Base-by-base conservation (phyloP, 1,140 invertebrate species). In the Tetramorium simillimum region DNA sequence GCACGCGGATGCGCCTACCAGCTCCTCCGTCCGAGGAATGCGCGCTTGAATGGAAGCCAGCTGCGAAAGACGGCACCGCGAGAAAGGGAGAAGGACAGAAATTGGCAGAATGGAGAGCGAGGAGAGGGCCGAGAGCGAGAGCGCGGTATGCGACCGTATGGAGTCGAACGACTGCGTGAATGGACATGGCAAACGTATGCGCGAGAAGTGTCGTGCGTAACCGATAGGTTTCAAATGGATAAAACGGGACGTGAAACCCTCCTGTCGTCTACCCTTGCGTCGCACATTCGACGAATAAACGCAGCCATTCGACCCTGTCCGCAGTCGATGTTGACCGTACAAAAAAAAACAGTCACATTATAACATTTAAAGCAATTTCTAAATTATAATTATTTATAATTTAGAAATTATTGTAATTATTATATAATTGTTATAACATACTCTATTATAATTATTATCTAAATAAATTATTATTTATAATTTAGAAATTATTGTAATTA, bases 1-100 rank as follows among this genome's bases (percentile, higher is more conserved):
- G 88, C 85, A 90, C 76, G 86, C 89, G 89, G 88, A 90, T 90
- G 88, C 88, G 70, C 81, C 76, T 90, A 88, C 85, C 72, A 88
- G 62, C 63, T 37, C 40, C 40, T 67, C 65, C 3, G 85, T 89
- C 37, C 58, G 65, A 75, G 75, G 89, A 89, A 89, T 89, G 87
- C 70, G 60, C 60, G 58, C 80, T 86, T 90, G 90, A 91, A 91
- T 91, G 90, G 90, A 89, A 91, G 78, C 60, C 84, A 10, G 60
- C 12, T 63, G 16, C 56, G 24, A 58, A 69, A 51, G 10, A 14
- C 18, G 33, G 12, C 51, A 12, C 51, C 12, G 10, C 37, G 70
- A 16, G 33, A 72, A 21, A 51, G 21, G 56, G n/a, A 72, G 51
- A 60, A 37, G 53, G 86, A 88, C 2, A 24, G 58, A 49, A 62